Evolutionary conservation across 2,797 vertebrate species (phyloP), one percentile per base, ranked within the genome.

Genomic region (Enteromius anoplus): DNA sequence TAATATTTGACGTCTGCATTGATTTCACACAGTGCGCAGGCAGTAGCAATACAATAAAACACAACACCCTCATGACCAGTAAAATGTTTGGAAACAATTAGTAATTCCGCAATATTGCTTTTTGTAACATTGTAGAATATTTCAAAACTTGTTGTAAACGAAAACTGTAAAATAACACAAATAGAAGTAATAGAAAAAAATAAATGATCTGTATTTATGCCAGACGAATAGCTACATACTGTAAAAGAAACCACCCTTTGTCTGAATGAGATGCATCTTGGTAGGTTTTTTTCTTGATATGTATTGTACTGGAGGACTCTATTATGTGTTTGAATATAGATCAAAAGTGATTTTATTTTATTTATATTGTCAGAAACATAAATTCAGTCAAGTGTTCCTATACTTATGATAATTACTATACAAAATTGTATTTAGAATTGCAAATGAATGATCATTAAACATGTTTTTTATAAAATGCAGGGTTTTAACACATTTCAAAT

Each of bases 1-100:
- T 26, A 68, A 82, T 82, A 82, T 82, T 82, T 75, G 62, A 75
- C 8, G 0, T 76, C 14, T 6, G 29, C 49, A 82, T 29, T 45
- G 23, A 58, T 47, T 29, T 29, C 66, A 82, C 40, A 17, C 23
- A 19, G 29, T 40, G 10, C 6, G 15, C 78, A 26, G 29, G 10
- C 15, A 64, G 60, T 65, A 34, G 15, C n/a, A 29, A 45, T 29
- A 29, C 53, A 40, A 40, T 26, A 17, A 40, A 42, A 42, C 49
- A 34, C 10, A 51, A 9, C 34, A 29, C 9, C 21, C 40, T 34
- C 49, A 40, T 12, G 9, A 17, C 12, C 12, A 11, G 26, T 72
- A 19, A 51, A 72, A 51, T 1, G 4, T 51, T 72, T 51, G 45
- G 3, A 51, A 72, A 71, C 14, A 45, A 14, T 8, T 26, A 26